These are phyloP conservation scores for Sclerurus mexicanus DNA, from an alignment of 2,113 vertebrate genomes.

Conservation along the genomic window DNA sequence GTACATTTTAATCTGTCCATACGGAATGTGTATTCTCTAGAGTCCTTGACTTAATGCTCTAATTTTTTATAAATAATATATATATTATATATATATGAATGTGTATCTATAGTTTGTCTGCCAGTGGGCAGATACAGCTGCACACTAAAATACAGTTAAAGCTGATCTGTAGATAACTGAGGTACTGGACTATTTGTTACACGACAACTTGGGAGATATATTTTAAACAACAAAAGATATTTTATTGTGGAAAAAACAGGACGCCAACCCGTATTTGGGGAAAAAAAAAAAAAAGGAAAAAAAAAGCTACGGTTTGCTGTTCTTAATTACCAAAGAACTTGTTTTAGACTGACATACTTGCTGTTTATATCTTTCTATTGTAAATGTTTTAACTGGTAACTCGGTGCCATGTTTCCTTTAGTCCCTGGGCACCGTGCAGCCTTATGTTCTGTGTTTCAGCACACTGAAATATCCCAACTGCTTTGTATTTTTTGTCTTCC, in stretches of 20 bases:
- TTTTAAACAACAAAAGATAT: constrained; percentile 74
- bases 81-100: constrained; percentile 74
- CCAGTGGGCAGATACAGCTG: constrained; percentile 63
- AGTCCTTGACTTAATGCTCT: constrained; percentile 73
- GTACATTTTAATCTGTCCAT: constrained; percentile 76
- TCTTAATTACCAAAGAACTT: constrained; percentile 96
- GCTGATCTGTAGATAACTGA: constrained; percentile 72
- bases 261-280: constrained; percentile 69
- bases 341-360: constrained; percentile 74
- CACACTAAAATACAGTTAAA: constrained; percentile 72
- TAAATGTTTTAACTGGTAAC: constrained; percentile 62
- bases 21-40: constrained; percentile 70
- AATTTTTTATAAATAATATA: constrained; percentile 80
- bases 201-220: constrained; percentile 45
- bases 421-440: constrained; percentile 67
- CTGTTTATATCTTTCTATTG: constrained; percentile 75
- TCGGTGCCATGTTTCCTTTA: constrained; percentile 78
- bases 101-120: constrained; percentile 74
- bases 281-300: background rate
- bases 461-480: constrained; percentile 67
- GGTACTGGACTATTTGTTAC: constrained; percentile 79
- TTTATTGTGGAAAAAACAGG: constrained; percentile 76
- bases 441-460: constrained; percentile 69
- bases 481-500: constrained; percentile 68
- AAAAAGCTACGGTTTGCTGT: constrained; percentile 73